Evolutionary conservation across 1,140 invertebrate genomes (phyloP), one percentile per base, ranked within the genome.

Genomic region (Cotesia vestalis): DNA sequence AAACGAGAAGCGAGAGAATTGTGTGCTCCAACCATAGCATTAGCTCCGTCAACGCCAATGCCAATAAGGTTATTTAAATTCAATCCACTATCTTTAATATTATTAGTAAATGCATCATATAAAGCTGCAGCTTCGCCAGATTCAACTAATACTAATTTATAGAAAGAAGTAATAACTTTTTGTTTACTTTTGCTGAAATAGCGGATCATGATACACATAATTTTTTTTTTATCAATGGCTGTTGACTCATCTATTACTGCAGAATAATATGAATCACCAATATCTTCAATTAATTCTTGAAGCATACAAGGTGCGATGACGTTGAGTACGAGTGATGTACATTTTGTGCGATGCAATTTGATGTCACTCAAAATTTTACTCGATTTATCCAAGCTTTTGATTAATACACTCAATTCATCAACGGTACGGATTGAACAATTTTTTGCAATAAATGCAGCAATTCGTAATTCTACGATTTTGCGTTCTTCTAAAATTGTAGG

Each of bases 21-120:
- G 57, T 78, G 36, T 6, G 46, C 36, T 12, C 84, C 84, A 73
- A 83, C 77, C 79, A 80, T 85, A 4, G 75, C 76, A 73, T 79
- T 85, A 34, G 76, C 77, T 1, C 82, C 78, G 78, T 85, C 82
- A 12, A 79, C 77, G 35, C 72, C 81, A 71, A 83, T 82, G 9
- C 84, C 80, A 66, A 84, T 75, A 20, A 83, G 66, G 68, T 85
- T 84, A 68, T 78, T 59, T 35, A 77, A 35, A 55, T 81, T 82
- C 38, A 83, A 74, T 40, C 38, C 38, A 5, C 4, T 6, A 9
- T 40, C 38, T 9, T 40, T 40, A 4, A 40, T 40, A 40, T 4
- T 40, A 40, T 40, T 40, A 40, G 9, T 40, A 40, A 40, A 40
- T 9, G 38, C 38, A 40, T 40, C 38, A 40, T 40, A 40, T 40